phyloP scores from a whole-genome alignment of 2,797 vertebrate species.

The Enteromius anoplus region DNA sequence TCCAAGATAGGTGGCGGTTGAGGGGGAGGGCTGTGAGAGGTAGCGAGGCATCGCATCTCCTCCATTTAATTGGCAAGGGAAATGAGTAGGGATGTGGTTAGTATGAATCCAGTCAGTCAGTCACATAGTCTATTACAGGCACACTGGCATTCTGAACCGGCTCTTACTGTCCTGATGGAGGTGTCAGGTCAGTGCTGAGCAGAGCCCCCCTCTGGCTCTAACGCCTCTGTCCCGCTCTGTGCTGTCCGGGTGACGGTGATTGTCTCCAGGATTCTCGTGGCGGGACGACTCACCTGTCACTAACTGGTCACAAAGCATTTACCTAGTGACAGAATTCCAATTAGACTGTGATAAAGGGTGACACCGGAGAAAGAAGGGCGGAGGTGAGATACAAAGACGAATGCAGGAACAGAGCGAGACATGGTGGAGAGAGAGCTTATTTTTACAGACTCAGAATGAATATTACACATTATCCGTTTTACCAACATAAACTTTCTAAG shows the following conservation, averaged over 20 bases:
- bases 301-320: conserved; percentile 93
- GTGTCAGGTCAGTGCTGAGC: conserved; percentile 90
- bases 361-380: conserved; percentile 74
- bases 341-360: conserved; percentile 87
- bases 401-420: conserved; percentile 36
- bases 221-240: conserved; percentile 80
- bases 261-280: conserved; percentile 85
- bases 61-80: conserved; percentile 52
- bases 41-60: conserved; percentile 36
- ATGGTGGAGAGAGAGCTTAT: conserved; percentile 38
- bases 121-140: conserved; percentile 70
- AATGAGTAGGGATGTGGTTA: conserved; percentile 63
- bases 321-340: conserved; percentile 99
- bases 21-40: conserved; percentile 32
- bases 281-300: conserved; percentile 90
- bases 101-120: conserved; percentile 55
- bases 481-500: not conserved
- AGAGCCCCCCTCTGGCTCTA: conserved; percentile 79
- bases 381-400: conserved; percentile 60
- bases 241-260: conserved; percentile 80
- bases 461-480: not conserved
- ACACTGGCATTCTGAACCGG: conserved; percentile 55
- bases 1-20: conserved; percentile 14
- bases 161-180: conserved; percentile 79
- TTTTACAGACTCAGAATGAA: conserved; percentile 8